Evolutionary conservation across 92 coral and sea anemone genomes (phyloP).

Genomic region (Parazoanthus atlanticus): DNA sequence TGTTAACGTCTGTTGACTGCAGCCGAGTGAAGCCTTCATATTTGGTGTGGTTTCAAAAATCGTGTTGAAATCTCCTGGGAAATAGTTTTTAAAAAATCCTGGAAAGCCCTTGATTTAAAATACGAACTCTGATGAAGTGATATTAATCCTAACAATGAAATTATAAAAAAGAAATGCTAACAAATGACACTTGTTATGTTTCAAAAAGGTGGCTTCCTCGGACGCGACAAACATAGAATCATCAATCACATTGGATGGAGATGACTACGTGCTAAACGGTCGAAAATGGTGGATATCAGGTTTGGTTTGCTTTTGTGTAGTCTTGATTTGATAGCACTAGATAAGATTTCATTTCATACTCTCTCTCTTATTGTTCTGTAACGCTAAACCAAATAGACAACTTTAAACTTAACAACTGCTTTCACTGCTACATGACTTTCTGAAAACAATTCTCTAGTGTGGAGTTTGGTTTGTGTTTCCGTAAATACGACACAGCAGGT

Average conservation of each 20-base stretch:
- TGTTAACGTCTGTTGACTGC: too few species aligned
- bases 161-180: too few species aligned
- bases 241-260: conserved; percentile 79
- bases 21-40: too few species aligned
- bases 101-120: background rate
- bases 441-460: background rate
- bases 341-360: too few species aligned
- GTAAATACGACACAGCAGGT: background rate
- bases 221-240: conserved; percentile 97
- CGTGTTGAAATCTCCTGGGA: background rate
- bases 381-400: too few species aligned
- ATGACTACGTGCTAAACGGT: conserved; percentile 85
- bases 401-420: background rate
- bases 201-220: conserved; percentile 86
- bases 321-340: background rate
- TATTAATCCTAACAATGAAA: too few species aligned
- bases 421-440: background rate
- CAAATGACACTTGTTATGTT: background rate
- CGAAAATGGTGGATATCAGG: conserved; percentile 99
- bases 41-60: too few species aligned
- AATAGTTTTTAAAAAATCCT: background rate
- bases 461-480: background rate
- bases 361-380: too few species aligned
- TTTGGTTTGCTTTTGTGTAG: conserved; percentile 12
- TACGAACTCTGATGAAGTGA: background rate